Conservation (phyloP, 2,888 invertebrate species). For the Dorcus hopei region DNA sequence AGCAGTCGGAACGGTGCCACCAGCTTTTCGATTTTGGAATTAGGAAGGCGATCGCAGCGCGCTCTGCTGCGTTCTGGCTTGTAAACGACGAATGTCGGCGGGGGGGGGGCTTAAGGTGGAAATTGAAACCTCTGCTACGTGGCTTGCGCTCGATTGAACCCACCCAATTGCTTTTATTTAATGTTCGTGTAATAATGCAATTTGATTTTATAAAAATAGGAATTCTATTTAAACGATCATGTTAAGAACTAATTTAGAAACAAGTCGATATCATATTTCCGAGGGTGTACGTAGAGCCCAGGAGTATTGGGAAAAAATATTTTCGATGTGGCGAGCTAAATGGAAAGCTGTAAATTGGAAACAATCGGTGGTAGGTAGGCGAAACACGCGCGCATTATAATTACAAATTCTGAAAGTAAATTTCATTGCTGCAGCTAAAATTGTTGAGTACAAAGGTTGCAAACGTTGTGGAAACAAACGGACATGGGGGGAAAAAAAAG, state of each 20-base stretch:
- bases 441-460: background rate
- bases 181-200: too few species aligned
- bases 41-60: background rate
- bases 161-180: too few species aligned
- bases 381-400: background rate
- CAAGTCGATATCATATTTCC: too few species aligned
- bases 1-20: conserved; percentile 8
- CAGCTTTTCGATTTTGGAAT: conserved; percentile 9
- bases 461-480: background rate
- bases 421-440: background rate
- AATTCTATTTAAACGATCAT: too few species aligned
- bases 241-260: too few species aligned
- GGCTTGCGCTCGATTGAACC: too few species aligned
- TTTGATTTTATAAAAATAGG: too few species aligned
- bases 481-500: background rate
- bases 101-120: background rate
- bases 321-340: too few species aligned
- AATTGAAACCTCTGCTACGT: too few species aligned
- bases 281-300: too few species aligned
- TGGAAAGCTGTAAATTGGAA: background rate
- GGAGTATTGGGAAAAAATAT: too few species aligned
- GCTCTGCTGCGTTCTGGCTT: too few species aligned
- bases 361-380: background rate
- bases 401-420: conserved; percentile 2
- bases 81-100: background rate